Conservation (phyloP, 2,797 vertebrate genomes). For the Artibeus lituratus region DNA sequence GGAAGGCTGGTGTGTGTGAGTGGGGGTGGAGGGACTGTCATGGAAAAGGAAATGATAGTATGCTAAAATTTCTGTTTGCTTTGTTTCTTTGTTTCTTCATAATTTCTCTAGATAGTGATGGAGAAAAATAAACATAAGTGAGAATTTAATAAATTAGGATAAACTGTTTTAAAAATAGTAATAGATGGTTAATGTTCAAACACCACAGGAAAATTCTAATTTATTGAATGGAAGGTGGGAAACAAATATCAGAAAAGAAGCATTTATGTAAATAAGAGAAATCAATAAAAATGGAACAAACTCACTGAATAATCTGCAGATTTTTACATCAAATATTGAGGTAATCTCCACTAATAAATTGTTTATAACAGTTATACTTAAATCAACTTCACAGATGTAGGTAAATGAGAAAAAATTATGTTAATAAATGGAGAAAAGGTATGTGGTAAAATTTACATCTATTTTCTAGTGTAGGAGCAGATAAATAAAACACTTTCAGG, state of each 20-base stretch:
- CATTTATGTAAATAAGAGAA: not conserved
- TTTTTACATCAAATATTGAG: not conserved
- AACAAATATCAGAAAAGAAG: not conserved
- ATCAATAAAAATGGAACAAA: not conserved
- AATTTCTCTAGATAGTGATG: not conserved
- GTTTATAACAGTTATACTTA: not conserved
- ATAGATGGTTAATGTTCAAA: not conserved
- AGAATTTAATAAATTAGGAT: not conserved
- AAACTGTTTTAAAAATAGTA: not conserved
- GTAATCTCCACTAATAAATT: not conserved
- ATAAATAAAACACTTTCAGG: not conserved
- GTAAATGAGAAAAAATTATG: not conserved
- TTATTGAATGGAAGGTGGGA: not conserved
- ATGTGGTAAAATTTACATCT: not conserved
- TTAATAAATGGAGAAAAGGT: not conserved
- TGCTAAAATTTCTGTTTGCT: not conserved
- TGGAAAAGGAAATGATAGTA: not conserved
- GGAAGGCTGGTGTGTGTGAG: not conserved
- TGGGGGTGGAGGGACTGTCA: not conserved
- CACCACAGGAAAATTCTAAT: not conserved
- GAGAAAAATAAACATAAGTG: not conserved
- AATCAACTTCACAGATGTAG: not conserved
- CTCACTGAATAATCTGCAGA: not conserved
- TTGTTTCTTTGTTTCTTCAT: not conserved
- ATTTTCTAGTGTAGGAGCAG: not conserved